Evolutionary conservation across 2,888 invertebrate genomes (phyloP), one percentile per base, ranked within the genome.

Genomic region (Stenodera caucasica): DNA sequence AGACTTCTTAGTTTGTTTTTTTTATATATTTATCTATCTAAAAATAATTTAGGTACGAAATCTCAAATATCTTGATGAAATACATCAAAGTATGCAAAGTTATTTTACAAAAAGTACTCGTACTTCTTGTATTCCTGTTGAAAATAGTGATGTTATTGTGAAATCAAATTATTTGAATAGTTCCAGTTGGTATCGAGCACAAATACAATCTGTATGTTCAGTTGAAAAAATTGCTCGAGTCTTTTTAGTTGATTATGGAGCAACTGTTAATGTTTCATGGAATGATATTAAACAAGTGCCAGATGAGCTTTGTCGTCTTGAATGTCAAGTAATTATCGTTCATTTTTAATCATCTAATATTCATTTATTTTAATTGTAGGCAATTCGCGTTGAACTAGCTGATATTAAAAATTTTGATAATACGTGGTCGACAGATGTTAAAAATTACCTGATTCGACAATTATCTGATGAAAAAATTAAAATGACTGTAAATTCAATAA

Each of bases 161-260:
- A 74, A 76, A 63, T 77, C 74, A 59, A 62, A 75, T 53, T 65
- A 72, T 1, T 78, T 80, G 51, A 68, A 76, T 35, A 59, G 70
- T 12, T 80, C 78, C 64, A 68, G 73, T 49, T 90, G 90, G 88
- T 86, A 85, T 70, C 82, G 90, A 57, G 90, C 84, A 1, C 70
- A 82, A 11, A 83, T 91, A 26, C 69, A 72, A 2, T 82, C 78
- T 37, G 73, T 84, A 6, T 79, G 81, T 2, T 61, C 68, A 3
- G 80, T 80, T 0, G 70, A 77, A 9, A 78, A 80, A 70, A 81
- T 73, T 75, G 86, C 87, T 23, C 80, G 82, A 50, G 84, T 90
- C 29, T 78, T 80, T 66, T 84, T 87, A 63, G 85, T 90, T 0
- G 92, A 92, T 81, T 81, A 79, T 70, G 92, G 92, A 35, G 79